Evolutionary conservation across 2,113 vertebrate genomes (phyloP).

Genomic region (Diphyllodes magnificus): DNA sequence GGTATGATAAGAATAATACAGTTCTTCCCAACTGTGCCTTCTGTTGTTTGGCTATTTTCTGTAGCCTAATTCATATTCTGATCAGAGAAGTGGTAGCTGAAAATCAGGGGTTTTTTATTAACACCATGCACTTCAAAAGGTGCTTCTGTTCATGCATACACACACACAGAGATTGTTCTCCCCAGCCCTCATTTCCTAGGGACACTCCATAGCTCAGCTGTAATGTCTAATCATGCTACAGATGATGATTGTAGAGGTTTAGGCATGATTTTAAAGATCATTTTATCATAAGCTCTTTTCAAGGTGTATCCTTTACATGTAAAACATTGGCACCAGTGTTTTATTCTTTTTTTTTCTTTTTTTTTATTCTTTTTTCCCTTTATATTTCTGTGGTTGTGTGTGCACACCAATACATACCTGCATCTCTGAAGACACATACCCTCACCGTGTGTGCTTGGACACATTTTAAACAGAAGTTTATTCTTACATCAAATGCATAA

Average conservation of each 20-base stretch:
- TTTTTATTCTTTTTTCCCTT: background rate
- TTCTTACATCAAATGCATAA: background rate
- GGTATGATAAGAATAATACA: slow-evolving; percentile 34
- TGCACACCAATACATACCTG: background rate
- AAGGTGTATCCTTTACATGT: background rate
- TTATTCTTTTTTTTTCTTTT: no score
- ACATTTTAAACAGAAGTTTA: background rate
- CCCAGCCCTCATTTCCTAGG: background rate
- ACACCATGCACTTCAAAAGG: slow-evolving; percentile 4
- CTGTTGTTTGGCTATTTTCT: slow-evolving; percentile 57
- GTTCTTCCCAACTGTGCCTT: slow-evolving; percentile 39
- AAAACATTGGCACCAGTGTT: background rate
- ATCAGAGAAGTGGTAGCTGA: slow-evolving; percentile 53
- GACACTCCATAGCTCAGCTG: slow-evolving; percentile 17
- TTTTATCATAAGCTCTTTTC: background rate
- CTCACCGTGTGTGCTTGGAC: background rate
- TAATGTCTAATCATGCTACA: background rate
- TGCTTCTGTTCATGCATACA: background rate
- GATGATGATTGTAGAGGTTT: background rate
- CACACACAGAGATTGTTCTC: background rate
- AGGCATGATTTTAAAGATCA: slow-evolving; percentile 28
- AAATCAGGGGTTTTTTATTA: slow-evolving; percentile 52
- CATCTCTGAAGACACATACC: background rate
- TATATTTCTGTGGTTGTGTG: background rate
- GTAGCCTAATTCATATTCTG: slow-evolving; percentile 70